A percentile compares a stretch with the other conserved stretches of the same genome.
Evolutionary conservation across 2,113 vertebrate species (phyloP).

Genomic region (Hucho hucho): DNA sequence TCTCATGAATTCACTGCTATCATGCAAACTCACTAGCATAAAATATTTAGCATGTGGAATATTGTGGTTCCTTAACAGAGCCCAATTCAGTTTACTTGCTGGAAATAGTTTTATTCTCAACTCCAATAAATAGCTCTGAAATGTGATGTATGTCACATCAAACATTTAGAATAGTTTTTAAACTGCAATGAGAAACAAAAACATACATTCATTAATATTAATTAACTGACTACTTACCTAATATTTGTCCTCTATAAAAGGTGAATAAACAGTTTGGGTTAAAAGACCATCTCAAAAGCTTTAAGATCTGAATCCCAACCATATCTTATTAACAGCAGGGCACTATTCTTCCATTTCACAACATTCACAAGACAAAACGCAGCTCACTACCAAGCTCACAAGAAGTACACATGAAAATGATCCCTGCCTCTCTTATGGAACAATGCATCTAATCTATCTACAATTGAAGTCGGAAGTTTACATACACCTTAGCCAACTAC

Average conservation of each 20-base stretch:
- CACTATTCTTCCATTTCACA: not conserved
- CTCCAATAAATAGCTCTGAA: not conserved
- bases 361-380: not conserved
- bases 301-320: not conserved
- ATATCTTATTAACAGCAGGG: not conserved
- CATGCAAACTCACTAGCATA: not conserved
- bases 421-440: not conserved
- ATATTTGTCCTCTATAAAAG: not conserved
- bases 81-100: not conserved
- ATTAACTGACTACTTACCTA: not conserved
- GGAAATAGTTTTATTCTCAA: not conserved
- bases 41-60: not conserved
- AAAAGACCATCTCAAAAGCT: not conserved
- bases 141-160: not conserved
- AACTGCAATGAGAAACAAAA: not conserved
- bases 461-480: too few relatives aligned
- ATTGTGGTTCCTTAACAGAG: not conserved
- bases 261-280: not conserved
- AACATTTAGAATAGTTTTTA: not conserved
- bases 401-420: not conserved
- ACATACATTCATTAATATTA: not conserved
- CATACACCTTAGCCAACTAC: too few relatives aligned
- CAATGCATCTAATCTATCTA: too few relatives aligned
- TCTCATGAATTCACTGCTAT: not conserved
- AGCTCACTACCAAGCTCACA: not conserved